These are phyloP conservation scores for Orycteropus afer DNA, from an alignment of 2,113 vertebrate species.

Conservation along the genomic window DNA sequence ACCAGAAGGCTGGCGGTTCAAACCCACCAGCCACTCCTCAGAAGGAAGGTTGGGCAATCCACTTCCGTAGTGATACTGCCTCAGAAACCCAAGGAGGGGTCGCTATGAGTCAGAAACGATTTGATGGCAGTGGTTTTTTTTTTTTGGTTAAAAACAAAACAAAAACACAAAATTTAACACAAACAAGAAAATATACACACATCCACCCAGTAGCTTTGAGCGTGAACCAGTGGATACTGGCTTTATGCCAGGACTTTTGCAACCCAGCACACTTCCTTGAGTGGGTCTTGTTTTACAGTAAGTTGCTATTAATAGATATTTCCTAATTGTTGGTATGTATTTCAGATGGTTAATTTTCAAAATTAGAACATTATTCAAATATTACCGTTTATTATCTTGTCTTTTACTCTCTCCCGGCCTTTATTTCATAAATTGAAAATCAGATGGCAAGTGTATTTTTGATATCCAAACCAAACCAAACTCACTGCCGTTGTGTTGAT, in stretches of 20 bases:
- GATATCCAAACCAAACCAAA: no score
- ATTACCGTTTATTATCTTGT: neutral
- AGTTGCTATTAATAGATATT: neutral
- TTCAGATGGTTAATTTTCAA: neutral
- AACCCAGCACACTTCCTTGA: neutral
- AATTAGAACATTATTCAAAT: neutral
- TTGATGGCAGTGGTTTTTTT: no score
- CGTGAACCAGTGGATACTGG: fast-evolving
- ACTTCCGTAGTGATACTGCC: no score
- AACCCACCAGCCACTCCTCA: no score
- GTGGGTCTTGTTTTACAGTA: neutral
- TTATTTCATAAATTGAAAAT: neutral
- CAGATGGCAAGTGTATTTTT: neutral
- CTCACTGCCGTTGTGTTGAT: no score
- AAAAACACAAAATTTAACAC: neutral
- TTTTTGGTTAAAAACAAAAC: neutral
- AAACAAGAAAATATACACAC: neutral
- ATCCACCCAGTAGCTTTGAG: no score
- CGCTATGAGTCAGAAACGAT: no score
- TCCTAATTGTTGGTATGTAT: neutral
- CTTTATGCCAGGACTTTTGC: neutral
- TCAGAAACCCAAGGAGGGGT: no score
- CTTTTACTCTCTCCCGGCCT: neutral
- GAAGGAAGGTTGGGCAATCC: no score
- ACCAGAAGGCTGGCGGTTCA: no score